These are phyloP conservation scores for Bombus breviceps DNA, from an alignment of 1,140 invertebrate genomes.

Conservation along the genomic window DNA sequence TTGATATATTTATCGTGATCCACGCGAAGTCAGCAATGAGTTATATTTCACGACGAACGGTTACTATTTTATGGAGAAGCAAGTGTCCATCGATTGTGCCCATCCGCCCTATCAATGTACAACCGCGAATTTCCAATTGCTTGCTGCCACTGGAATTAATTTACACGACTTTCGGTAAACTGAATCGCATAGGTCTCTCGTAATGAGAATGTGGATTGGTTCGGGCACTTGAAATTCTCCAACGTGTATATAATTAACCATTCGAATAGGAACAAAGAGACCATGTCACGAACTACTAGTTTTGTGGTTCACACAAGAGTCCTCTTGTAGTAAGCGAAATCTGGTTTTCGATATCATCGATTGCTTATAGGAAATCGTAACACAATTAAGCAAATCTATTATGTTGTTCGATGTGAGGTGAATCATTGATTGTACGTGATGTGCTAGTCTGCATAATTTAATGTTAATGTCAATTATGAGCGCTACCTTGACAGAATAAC, in stretches of 20 bases:
- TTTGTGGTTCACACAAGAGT: constrained; percentile 41
- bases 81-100: no score
- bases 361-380: constrained; percentile 72
- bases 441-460: constrained; percentile 74
- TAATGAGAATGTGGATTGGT: constrained; percentile 8
- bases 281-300: constrained; percentile 51
- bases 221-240: constrained; percentile 2
- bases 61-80: not conserved
- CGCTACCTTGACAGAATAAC: constrained; percentile 77
- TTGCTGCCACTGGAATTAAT: constrained; percentile 21
- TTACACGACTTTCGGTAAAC: not conserved
- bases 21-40: not conserved
- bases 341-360: constrained; percentile 67
- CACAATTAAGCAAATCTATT: constrained; percentile 72
- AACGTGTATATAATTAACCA: constrained; percentile 54
- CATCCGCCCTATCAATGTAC: not conserved
- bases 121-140: not conserved
- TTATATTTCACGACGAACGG: not conserved
- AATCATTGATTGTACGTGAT: constrained; percentile 71
- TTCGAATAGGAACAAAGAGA: constrained; percentile 53
- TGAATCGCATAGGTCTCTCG: not conserved
- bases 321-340: constrained; percentile 65
- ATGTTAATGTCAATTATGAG: constrained; percentile 74
- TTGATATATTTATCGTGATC: not conserved
- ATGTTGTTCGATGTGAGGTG: constrained; percentile 71